phyloP scores from a whole-genome alignment of 2,888 invertebrate species.

The Prenolepis imparis region DNA sequence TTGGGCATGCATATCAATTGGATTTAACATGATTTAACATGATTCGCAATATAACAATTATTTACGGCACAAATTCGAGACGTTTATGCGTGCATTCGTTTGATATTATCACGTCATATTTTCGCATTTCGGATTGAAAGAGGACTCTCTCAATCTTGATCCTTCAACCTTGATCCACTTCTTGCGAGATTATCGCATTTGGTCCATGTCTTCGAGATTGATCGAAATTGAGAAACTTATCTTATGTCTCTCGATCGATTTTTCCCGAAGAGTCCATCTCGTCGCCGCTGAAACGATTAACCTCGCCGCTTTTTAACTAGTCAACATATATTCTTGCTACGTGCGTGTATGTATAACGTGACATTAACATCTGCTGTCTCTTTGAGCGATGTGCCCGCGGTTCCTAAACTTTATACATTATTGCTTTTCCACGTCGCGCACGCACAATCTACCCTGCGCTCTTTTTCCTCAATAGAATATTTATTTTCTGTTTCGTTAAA shows the following conservation, averaged over 20 bases:
- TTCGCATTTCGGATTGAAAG: neutral
- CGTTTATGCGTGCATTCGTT: neutral
- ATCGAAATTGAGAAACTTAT: conserved; percentile 21
- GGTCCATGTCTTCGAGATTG: conserved; percentile 45
- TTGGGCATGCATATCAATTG: conserved; percentile 20
- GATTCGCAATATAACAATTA: neutral
- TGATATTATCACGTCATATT: neutral
- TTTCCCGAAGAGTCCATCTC: conserved; percentile 37
- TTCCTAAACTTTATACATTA: conserved; percentile 85
- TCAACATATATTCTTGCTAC: conserved; percentile 56
- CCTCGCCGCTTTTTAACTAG: conserved; percentile 47
- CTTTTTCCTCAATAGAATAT: conserved; percentile 33
- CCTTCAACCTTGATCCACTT: conserved; percentile 16
- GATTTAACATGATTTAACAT: neutral
- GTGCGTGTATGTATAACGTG: conserved; percentile 77
- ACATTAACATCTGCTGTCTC: conserved; percentile 75
- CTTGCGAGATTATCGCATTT: conserved; percentile 31
- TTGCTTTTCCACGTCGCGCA: conserved; percentile 84
- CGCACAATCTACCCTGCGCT: conserved; percentile 77
- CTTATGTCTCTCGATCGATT: conserved; percentile 32
- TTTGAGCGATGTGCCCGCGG: conserved; percentile 79
- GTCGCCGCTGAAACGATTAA: conserved; percentile 31
- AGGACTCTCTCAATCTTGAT: conserved; percentile 25
- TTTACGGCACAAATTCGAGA: neutral
- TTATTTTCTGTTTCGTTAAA: neutral